Percentiles rank a stretch among this genome's conserved stretches.
Conservation (phyloP, 2,797 vertebrate genomes). For the Eulemur rubriventer region DNA sequence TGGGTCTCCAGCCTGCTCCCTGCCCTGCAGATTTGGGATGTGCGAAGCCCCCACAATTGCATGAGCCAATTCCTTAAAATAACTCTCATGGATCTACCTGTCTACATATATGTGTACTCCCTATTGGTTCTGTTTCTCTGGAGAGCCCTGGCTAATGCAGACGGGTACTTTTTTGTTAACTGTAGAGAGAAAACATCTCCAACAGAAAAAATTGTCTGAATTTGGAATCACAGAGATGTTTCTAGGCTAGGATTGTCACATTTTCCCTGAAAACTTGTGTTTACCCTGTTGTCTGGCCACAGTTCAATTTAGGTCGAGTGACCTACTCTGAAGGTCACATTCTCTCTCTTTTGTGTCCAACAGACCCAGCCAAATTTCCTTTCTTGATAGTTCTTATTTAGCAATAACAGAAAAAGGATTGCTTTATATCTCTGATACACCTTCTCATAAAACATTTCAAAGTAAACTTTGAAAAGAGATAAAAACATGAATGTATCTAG, state of each 20-base stretch:
- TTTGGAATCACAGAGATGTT: conserved; percentile 8
- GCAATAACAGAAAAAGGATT: neutral
- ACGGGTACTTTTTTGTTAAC: neutral
- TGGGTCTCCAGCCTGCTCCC: neutral
- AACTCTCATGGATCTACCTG: neutral
- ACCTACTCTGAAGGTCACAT: neutral
- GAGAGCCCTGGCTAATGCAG: neutral
- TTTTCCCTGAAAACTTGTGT: conserved; percentile 13
- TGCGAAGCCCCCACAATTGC: neutral
- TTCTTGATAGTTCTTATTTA: neutral
- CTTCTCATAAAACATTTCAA: neutral
- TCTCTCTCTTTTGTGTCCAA: neutral
- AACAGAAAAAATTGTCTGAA: neutral
- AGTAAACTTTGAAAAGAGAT: conserved; percentile 34
- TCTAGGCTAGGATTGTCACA: neutral
- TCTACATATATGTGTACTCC: neutral
- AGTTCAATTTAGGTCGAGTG: neutral
- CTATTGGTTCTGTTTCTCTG: neutral
- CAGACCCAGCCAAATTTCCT: neutral
- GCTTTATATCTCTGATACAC: neutral
- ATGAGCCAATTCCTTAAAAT: neutral
- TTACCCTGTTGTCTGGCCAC: neutral
- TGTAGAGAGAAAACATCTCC: neutral
- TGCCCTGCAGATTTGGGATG: neutral
- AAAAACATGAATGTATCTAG: neutral